Evolutionary conservation across 2,113 vertebrate genomes (phyloP).

Genomic region (Podarcis cretensis): DNA sequence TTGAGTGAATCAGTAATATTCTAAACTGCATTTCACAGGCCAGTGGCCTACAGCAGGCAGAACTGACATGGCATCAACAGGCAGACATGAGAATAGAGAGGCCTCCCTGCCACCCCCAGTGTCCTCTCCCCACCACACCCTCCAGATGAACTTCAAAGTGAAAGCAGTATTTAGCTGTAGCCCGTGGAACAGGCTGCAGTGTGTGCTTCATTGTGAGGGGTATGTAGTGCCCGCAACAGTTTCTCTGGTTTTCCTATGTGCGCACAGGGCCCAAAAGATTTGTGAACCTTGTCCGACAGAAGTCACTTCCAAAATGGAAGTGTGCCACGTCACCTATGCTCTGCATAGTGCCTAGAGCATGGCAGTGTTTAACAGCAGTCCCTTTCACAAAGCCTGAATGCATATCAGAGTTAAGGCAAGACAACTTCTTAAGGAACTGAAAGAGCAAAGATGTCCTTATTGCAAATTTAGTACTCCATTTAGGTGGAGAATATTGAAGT

Average conservation of each 20-base stretch:
- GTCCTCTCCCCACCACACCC: too few species aligned
- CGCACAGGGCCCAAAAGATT: too few species aligned
- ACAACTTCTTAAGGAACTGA: conserved; percentile 36
- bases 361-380: background rate
- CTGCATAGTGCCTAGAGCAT: background rate
- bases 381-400: conserved; percentile 24
- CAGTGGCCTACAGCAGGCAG: background rate
- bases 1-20: conserved; percentile 11
- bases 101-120: background rate
- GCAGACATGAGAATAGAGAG: background rate
- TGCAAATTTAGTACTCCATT: conserved; percentile 43
- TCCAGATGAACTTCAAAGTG: too few species aligned
- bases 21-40: background rate
- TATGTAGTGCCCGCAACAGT: too few species aligned
- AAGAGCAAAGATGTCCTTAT: conserved; percentile 25
- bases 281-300: background rate
- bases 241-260: too few species aligned
- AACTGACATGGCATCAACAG: background rate
- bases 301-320: background rate
- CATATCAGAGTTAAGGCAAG: conserved; percentile 36
- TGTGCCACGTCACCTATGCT: too few species aligned
- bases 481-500: conserved; percentile 46
- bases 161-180: too few species aligned
- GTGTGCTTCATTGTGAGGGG: too few species aligned
- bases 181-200: too few species aligned